phyloP scores from a whole-genome alignment of 2,888 invertebrate genomes.

The Suillia variegata region DNA sequence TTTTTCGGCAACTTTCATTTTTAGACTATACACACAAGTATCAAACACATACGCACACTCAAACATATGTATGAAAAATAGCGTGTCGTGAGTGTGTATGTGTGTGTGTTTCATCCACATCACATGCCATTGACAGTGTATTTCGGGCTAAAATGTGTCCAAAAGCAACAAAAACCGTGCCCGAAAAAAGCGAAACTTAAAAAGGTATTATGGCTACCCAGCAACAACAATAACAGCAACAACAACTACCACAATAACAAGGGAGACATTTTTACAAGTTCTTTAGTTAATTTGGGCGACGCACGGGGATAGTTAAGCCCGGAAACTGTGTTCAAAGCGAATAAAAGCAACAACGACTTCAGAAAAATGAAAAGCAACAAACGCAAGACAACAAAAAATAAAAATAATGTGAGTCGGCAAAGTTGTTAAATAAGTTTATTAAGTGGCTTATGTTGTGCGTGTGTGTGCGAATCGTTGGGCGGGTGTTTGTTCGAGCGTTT shows the following conservation, averaged over 20 bases:
- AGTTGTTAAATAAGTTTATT: slow-evolving; percentile 2
- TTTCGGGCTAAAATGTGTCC: no score
- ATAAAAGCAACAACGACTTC: background rate
- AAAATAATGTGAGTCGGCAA: background rate
- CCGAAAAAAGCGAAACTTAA: slow-evolving; percentile 1
- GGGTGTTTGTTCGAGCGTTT: background rate
- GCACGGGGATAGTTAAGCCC: background rate
- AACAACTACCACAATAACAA: no score
- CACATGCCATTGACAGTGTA: no score
- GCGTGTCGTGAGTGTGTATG: no score
- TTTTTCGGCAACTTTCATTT: no score
- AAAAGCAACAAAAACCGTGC: no score
- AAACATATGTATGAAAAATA: no score
- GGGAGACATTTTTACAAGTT: slow-evolving; percentile 6
- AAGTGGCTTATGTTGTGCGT: background rate
- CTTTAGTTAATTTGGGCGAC: slow-evolving; percentile 3
- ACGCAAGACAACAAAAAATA: background rate
- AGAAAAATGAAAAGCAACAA: background rate
- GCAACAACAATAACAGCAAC: no score
- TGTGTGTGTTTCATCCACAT: no score
- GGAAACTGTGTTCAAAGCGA: background rate
- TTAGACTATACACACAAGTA: no score
- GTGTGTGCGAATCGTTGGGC: background rate
- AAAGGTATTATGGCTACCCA: slow-evolving; percentile 2
- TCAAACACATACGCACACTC: no score